A percentile compares a stretch with the other conserved stretches of the same genome.
Conservation (phyloP, 2,888 invertebrate species). For the Tholera decimalis region DNA sequence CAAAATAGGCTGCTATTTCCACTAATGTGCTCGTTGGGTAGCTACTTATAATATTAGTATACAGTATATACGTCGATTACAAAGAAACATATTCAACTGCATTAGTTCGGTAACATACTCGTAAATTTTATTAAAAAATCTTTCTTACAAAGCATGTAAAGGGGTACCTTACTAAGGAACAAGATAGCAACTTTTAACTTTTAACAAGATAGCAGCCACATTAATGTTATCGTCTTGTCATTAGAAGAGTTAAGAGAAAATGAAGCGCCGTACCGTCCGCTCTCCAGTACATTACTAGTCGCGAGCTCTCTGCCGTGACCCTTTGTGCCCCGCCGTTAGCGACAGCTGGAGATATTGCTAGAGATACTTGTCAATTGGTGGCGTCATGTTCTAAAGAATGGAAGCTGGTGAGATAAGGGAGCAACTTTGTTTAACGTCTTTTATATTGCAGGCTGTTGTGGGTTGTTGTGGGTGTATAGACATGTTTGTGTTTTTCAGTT, state of each 20-base stretch:
- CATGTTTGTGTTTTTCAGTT: neutral
- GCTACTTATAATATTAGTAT: too few species aligned
- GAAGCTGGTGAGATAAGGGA: slow-evolving; percentile 1
- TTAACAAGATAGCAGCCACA: slow-evolving; percentile 30
- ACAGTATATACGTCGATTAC: too few species aligned
- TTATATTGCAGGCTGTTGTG: neutral
- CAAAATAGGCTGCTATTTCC: too few species aligned
- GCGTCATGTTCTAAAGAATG: slow-evolving; percentile 21
- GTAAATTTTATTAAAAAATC: too few species aligned
- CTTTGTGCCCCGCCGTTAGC: slow-evolving; percentile 43
- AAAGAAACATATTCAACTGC: too few species aligned
- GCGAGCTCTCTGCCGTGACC: slow-evolving; percentile 32
- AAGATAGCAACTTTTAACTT: slow-evolving; percentile 26
- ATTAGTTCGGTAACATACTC: too few species aligned
- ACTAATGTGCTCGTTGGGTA: too few species aligned
- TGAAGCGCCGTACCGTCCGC: slow-evolving; percentile 47
- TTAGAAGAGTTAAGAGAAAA: slow-evolving; percentile 64
- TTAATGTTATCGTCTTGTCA: slow-evolving; percentile 60
- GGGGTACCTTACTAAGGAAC: neutral
- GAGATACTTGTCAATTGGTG: slow-evolving; percentile 36
- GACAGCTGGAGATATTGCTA: slow-evolving; percentile 28
- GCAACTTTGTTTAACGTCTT: neutral
- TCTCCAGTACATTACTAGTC: slow-evolving; percentile 38
- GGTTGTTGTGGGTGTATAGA: neutral
- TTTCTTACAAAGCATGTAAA: too few species aligned